Percentiles rank a stretch among this genome's conserved stretches.
Conservation (phyloP, 2,888 invertebrate genomes). For the Torymus tubicola region DNA sequence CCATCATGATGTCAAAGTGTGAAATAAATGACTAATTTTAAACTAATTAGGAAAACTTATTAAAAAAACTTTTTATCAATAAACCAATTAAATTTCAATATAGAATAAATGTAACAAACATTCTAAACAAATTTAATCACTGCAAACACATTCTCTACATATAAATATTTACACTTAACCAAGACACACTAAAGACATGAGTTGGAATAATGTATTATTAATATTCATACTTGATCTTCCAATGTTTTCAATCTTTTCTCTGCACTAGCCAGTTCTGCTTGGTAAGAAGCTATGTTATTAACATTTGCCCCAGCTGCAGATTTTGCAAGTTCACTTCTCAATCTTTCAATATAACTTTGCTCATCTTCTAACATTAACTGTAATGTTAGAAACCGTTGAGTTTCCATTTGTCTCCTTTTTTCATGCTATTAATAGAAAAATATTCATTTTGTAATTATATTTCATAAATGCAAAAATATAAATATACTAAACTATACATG, state of each 20-base stretch:
- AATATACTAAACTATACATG: no score
- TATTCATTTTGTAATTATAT: neutral
- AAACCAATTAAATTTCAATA: neutral
- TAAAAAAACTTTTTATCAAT: no score
- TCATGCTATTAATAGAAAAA: conserved; percentile 81
- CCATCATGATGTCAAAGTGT: no score
- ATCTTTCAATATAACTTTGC: conserved; percentile 87
- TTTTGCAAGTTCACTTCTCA: conserved; percentile 83
- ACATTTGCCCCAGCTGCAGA: conserved; percentile 75
- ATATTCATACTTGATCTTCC: conserved; percentile 71
- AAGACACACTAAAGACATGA: conserved; percentile 37
- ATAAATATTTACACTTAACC: conserved; percentile 52
- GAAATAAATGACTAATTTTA: no score
- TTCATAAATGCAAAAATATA: no score
- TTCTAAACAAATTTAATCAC: conserved; percentile 45
- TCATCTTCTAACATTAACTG: conserved; percentile 94
- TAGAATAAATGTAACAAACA: conserved; percentile 15
- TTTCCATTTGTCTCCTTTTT: conserved; percentile 89
- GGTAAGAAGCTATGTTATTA: conserved; percentile 72
- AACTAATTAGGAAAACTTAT: no score
- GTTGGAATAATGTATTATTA: conserved; percentile 23
- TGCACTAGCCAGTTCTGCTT: conserved; percentile 79
- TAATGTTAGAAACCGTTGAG: conserved; percentile 89
- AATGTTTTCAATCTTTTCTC: conserved; percentile 81
- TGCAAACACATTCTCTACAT: conserved; percentile 46